A percentile compares a stretch with the other conserved stretches of the same genome.
Evolutionary conservation across 2,797 vertebrate genomes (phyloP).

Genomic region (Intellagama lesueurii): DNA sequence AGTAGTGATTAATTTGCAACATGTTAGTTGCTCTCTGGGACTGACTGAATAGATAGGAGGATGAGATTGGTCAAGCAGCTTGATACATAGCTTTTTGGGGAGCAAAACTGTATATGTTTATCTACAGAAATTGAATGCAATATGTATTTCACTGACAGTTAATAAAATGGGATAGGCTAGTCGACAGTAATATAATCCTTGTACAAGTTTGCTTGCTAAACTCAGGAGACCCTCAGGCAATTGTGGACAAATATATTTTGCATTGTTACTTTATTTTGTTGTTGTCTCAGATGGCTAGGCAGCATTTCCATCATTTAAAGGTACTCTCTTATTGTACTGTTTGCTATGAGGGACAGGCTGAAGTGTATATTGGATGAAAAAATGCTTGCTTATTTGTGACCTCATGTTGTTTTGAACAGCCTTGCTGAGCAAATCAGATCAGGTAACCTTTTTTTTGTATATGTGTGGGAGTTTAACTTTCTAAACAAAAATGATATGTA

Average conservation of each 20-base stretch:
- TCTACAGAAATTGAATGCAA: slow-evolving; percentile 60
- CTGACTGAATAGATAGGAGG: slow-evolving; percentile 29
- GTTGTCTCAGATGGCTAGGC: slow-evolving; percentile 72
- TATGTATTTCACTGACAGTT: slow-evolving; percentile 71
- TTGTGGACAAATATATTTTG: slow-evolving; percentile 70
- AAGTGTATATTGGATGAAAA: slow-evolving; percentile 49
- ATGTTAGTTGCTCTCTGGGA: slow-evolving; percentile 27
- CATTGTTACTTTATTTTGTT: slow-evolving; percentile 74
- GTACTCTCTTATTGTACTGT: slow-evolving; percentile 64
- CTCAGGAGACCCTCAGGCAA: slow-evolving; percentile 69
- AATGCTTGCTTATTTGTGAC: slow-evolving; percentile 21
- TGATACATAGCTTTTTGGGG: slow-evolving; percentile 54
- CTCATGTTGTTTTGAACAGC: background rate
- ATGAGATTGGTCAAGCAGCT: slow-evolving; percentile 53
- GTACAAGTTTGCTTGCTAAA: slow-evolving; percentile 73
- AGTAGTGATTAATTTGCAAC: background rate
- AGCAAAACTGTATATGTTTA: background rate
- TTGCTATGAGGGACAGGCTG: slow-evolving; percentile 44
- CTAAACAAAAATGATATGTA: background rate
- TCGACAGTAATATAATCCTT: slow-evolving; percentile 72
- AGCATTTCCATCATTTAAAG: slow-evolving; percentile 70
- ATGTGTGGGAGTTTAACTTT: background rate
- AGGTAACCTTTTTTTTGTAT: background rate
- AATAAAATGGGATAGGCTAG: slow-evolving; percentile 71
- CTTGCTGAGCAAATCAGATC: slow-evolving; percentile 12